Evolutionary conservation across 2,797 vertebrate genomes (phyloP).

Genomic region (Mastacembelus armatus): DNA sequence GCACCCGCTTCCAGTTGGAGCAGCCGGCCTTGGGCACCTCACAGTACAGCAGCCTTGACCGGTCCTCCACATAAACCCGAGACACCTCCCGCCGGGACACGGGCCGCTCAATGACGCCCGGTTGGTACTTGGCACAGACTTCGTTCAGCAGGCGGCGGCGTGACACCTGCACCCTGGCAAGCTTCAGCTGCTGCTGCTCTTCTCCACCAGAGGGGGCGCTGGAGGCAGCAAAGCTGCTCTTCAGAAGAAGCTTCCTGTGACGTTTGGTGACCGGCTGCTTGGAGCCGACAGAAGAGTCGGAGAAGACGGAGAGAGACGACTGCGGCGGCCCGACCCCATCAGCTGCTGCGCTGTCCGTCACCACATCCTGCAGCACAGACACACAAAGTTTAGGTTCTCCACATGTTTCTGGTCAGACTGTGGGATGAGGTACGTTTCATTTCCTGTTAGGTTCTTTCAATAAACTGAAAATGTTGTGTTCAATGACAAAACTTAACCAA

Average conservation of each 20-base stretch:
- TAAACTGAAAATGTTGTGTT: too few relatives aligned
- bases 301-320: conserved; percentile 1
- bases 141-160: conserved; percentile 84
- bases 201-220: conserved; percentile 5
- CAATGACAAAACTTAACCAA: too few relatives aligned
- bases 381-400: not conserved
- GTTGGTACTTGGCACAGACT: conserved; percentile 88
- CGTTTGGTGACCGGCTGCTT: conserved; percentile 81
- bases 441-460: too few relatives aligned
- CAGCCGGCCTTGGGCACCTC: conserved; percentile 95
- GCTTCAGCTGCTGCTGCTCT: conserved; percentile 55
- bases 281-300: conserved; percentile 52
- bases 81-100: conserved; percentile 88
- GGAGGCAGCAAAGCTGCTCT: conserved; percentile 72
- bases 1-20: conserved; percentile 96
- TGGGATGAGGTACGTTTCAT: too few relatives aligned
- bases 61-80: conserved; percentile 91
- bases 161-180: conserved; percentile 81
- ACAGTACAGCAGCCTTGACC: conserved; percentile 90
- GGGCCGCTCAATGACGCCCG: conserved; percentile 63
- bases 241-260: conserved; percentile 86
- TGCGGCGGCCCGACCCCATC: not conserved
- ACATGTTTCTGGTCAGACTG: too few relatives aligned
- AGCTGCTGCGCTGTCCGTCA: conserved; percentile 53
- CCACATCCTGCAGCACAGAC: conserved; percentile 76